These are phyloP conservation scores for Drosophila longiperda DNA, from an alignment of 2,888 invertebrate species.

Conservation along the genomic window DNA sequence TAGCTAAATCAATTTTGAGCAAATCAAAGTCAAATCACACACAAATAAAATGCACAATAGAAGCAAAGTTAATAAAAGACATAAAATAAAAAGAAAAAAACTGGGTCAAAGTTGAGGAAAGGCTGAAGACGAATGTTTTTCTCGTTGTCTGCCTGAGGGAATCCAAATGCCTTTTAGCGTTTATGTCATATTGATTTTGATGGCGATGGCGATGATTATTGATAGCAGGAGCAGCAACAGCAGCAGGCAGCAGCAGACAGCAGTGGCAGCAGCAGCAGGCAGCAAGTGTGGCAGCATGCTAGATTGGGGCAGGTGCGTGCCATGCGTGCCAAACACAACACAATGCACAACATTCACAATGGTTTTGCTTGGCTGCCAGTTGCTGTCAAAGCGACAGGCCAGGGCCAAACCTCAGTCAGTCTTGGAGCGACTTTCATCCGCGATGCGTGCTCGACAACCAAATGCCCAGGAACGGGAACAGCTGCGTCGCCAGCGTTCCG, in stretches of 20 bases:
- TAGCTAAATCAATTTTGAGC: slow-evolving; percentile 36
- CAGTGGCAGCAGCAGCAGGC: background rate
- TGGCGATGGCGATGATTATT: slow-evolving; percentile 58
- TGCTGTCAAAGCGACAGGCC: slow-evolving; percentile 14
- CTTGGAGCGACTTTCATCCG: slow-evolving; percentile 25
- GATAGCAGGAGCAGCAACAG: slow-evolving; percentile 33
- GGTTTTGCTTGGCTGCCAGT: slow-evolving; percentile 26
- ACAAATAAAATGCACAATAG: slow-evolving; percentile 8
- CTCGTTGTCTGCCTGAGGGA: background rate
- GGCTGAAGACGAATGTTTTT: slow-evolving; percentile 18
- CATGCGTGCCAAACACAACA: slow-evolving; percentile 39
- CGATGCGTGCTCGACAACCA: slow-evolving; percentile 73
- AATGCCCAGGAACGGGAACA: slow-evolving; percentile 69
- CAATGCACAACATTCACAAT: slow-evolving; percentile 21
- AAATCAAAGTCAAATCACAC: slow-evolving; percentile 24
- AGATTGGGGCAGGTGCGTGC: slow-evolving; percentile 56
- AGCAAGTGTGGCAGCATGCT: slow-evolving; percentile 10
- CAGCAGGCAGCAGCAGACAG: background rate
- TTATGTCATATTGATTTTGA: slow-evolving; percentile 73
- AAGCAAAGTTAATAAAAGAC: slow-evolving; percentile 32
- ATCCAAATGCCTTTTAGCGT: slow-evolving; percentile 42
- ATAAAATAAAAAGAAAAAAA: slow-evolving; percentile 22
- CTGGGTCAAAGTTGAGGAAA: slow-evolving; percentile 53
- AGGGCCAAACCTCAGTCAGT: slow-evolving; percentile 35
- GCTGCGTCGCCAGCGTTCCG: slow-evolving; percentile 72